Percentiles rank a stretch among this genome's conserved stretches.
Evolutionary conservation across 2,113 vertebrate species (phyloP).

Genomic region (Cervus canadensis): DNA sequence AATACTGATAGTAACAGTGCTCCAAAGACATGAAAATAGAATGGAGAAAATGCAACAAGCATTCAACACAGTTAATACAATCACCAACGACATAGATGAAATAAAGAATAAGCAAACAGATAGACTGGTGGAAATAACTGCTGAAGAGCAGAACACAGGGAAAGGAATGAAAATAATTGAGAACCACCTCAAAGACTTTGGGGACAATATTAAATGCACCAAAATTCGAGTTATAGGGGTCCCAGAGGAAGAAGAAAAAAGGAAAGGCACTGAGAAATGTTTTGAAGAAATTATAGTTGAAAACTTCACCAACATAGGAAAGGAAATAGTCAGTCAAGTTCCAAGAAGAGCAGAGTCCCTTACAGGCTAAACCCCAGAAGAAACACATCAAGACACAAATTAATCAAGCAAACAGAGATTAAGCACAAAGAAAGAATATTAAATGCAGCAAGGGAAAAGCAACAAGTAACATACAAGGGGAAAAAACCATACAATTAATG

Average conservation of each 20-base stretch:
- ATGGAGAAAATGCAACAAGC: neutral
- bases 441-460: neutral
- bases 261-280: neutral
- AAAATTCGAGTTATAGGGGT: neutral
- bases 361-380: neutral
- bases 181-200: neutral
- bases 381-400: neutral
- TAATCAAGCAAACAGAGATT: neutral
- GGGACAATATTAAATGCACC: neutral
- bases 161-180: neutral
- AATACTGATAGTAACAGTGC: neutral
- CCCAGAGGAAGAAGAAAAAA: neutral
- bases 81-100: neutral
- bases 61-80: neutral
- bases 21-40: neutral
- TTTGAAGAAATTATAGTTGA: neutral
- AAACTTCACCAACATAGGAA: neutral
- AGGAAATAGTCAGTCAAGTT: neutral
- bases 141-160: neutral
- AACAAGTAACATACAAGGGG: neutral
- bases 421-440: neutral
- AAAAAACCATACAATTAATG: fast-evolving
- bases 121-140: neutral
- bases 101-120: neutral
- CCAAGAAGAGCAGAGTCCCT: neutral